Percentiles rank a stretch among this genome's conserved stretches.
These are phyloP conservation scores for Lanius ludovicianus DNA, from an alignment of 2,113 vertebrate species.

Conservation along the genomic window DNA sequence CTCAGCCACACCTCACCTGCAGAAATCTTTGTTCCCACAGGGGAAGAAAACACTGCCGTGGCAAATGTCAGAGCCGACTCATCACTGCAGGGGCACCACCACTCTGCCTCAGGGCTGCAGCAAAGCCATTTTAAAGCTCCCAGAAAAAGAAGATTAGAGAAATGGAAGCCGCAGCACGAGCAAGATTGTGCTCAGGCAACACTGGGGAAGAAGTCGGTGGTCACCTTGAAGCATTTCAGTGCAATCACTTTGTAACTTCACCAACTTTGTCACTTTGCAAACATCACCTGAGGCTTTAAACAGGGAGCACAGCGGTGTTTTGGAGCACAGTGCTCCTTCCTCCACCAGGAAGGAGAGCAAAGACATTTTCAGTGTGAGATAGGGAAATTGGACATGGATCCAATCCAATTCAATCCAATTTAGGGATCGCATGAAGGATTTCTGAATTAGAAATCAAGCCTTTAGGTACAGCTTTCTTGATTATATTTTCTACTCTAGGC, in stretches of 20 bases:
- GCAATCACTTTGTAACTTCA: neutral
- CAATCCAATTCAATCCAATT: neutral
- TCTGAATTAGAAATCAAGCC: neutral
- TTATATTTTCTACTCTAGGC: neutral
- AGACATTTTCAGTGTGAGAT: neutral
- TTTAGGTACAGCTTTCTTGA: neutral
- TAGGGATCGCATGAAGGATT: neutral
- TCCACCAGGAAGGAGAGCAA: neutral
- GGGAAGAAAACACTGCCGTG: neutral
- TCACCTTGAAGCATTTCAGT: neutral
- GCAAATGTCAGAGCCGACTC: neutral
- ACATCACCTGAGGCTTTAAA: neutral
- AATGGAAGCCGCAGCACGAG: accelerated
- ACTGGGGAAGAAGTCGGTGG: neutral
- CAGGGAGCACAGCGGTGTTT: neutral
- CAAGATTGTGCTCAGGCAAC: neutral
- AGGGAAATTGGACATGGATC: neutral
- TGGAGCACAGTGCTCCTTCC: neutral
- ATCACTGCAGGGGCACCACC: neutral
- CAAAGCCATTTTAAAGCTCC: neutral
- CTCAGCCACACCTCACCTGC: neutral
- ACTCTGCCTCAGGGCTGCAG: neutral
- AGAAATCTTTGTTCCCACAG: neutral
- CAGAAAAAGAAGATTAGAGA: neutral
- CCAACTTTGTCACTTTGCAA: neutral